Evolutionary conservation across 2,797 vertebrate species (phyloP), one percentile per base, ranked within the genome.

Genomic region (Anabacerthia variegaticeps): DNA sequence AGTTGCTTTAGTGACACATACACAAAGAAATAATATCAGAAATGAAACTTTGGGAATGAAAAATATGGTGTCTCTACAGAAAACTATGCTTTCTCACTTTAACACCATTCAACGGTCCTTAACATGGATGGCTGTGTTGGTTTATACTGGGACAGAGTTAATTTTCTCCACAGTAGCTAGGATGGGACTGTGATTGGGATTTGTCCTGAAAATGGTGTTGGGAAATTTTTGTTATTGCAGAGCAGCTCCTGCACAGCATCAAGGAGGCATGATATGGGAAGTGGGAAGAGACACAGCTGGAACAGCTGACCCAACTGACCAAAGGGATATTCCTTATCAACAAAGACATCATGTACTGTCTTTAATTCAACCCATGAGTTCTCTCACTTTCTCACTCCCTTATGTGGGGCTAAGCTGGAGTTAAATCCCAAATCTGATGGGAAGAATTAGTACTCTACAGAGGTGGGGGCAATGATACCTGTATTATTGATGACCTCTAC

Each of bases 371-470:
- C 6, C 14, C 26, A 48, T 2, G 11, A 54, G 4, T 48, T 78
- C 34, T 77, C 28, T 44, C 10, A 51, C 3, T 27, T 66, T 46
- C 34, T 78, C 46, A 28, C 4, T 59, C 30, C 41, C 46, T 54
- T 1, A 0, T 6, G 6, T 54, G 32, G 11, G 7, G 4, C 11
- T 73, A 22, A 85, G 30, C 8, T n/a, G 16, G 19, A 11, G 13
- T 48, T 36, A 24, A 41, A 59, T 24, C 30, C 49, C 44, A 92
- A 14, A n/a, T 10, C 24, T 86, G 32, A 58, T 36, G 55, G 24
- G 22, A 86, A 65, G 14, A 93, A 68, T 46, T 82, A 68, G 18
- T 30, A 48, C 8, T 68, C 32, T 54, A 20, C 21, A 1, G 12
- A 69, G 19, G 44, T 0, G 0, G 19, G 52, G 32, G 20, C 49